phyloP scores from a whole-genome alignment of 2,113 vertebrate genomes.

The mouse (Mus musculus) region DNA sequence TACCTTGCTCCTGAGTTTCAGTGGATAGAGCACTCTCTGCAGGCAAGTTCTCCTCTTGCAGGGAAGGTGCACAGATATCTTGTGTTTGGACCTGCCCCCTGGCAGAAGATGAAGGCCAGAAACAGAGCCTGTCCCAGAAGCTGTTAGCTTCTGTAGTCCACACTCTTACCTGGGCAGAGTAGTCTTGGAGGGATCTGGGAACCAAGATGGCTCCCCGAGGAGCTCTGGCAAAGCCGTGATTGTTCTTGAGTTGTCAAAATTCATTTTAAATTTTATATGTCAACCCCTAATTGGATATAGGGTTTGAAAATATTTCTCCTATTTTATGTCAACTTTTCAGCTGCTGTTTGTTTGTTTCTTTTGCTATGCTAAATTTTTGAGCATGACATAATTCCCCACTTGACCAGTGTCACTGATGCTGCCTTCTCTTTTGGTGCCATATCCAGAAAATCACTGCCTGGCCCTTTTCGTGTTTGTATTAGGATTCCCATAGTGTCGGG shows the following conservation, averaged over 20 bases:
- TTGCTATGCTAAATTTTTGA: neutral
- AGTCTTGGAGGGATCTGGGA: too few relatives aligned
- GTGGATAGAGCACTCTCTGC: too few relatives aligned
- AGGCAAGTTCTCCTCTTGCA: too few relatives aligned
- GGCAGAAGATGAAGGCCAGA: too few relatives aligned
- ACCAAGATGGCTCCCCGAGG: too few relatives aligned
- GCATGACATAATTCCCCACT: too few relatives aligned
- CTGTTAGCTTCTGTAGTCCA: too few relatives aligned
- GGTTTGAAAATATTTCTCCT: neutral
- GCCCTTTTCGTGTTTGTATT: neutral
- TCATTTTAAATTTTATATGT: neutral
- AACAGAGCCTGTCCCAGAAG: too few relatives aligned
- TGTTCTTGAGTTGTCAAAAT: neutral
- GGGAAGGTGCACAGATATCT: too few relatives aligned
- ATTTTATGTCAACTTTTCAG: neutral
- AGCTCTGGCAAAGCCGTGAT: neutral
- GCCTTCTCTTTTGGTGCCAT: neutral
- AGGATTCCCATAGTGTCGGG: neutral
- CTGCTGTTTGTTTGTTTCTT: neutral
- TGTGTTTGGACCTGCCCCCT: too few relatives aligned
- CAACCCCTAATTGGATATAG: neutral
- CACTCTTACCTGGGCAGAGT: too few relatives aligned
- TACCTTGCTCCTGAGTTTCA: too few relatives aligned
- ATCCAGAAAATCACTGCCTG: neutral
- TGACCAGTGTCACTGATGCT: neutral